Conservation (phyloP, 1,140 invertebrate genomes). For the Caerostris extrusa region DNA sequence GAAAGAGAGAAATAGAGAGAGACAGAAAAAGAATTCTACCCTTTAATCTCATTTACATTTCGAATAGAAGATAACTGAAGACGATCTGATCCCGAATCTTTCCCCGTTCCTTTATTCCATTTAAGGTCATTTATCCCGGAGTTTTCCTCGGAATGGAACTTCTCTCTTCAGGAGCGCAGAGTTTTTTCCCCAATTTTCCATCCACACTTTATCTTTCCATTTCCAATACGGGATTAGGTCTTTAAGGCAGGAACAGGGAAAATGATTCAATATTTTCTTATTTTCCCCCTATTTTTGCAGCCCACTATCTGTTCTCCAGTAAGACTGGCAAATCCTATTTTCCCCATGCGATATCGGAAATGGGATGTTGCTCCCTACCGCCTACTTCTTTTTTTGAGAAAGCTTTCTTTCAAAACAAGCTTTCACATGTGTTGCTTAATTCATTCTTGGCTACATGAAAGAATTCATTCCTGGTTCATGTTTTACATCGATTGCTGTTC, state of each 20-base stretch:
- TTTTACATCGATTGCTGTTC: neutral
- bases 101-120: slow-evolving; percentile 51
- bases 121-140: slow-evolving; percentile 72
- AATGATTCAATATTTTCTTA: slow-evolving; percentile 26
- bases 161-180: slow-evolving; percentile 8
- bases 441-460: neutral
- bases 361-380: neutral
- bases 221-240: slow-evolving; percentile 62
- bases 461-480: neutral
- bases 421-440: slow-evolving; percentile 10
- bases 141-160: slow-evolving; percentile 36
- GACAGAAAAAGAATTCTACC: neutral
- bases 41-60: slow-evolving; percentile 62
- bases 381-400: neutral
- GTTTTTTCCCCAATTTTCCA: slow-evolving; percentile 53
- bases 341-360: slow-evolving; percentile 49
- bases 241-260: slow-evolving; percentile 47
- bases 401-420: neutral
- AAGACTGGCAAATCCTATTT: slow-evolving; percentile 45
- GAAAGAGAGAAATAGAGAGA: neutral
- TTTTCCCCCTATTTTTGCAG: neutral
- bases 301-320: neutral
- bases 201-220: slow-evolving; percentile 45
- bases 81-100: slow-evolving; percentile 46
- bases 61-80: slow-evolving; percentile 39